These are phyloP conservation scores for Urocynchramus pylzowi DNA, from an alignment of 2,113 vertebrate species.

Conservation along the genomic window DNA sequence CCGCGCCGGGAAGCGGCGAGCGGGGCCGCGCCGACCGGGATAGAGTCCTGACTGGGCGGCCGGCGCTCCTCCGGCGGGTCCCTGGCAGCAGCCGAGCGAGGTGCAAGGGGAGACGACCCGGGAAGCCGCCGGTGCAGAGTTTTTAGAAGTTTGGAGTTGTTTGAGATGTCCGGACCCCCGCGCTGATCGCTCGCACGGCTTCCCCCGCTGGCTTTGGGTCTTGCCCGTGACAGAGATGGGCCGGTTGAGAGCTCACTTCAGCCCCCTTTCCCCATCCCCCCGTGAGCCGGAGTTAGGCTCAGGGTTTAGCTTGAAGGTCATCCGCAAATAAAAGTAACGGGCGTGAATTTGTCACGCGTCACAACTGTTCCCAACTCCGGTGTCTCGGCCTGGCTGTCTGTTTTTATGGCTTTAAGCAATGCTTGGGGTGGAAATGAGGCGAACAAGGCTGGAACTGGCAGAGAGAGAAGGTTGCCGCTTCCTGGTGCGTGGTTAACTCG, in stretches of 20 bases:
- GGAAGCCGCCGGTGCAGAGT: background rate
- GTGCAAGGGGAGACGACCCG: background rate
- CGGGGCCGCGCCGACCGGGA: background rate
- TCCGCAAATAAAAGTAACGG: background rate
- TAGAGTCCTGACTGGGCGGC: too few species aligned
- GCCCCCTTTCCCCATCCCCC: too few species aligned
- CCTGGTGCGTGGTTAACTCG: background rate
- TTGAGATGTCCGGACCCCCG: background rate
- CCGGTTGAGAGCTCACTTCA: background rate
- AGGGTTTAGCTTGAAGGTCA: conserved; percentile 24
- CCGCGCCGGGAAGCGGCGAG: background rate
- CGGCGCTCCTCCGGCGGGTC: background rate
- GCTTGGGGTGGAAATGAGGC: background rate
- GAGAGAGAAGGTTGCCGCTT: background rate
- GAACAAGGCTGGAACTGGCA: background rate
- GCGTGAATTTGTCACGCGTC: background rate
- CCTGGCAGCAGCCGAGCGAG: background rate
- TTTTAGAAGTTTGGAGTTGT: background rate
- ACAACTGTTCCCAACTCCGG: background rate
- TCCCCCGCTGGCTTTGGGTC: background rate
- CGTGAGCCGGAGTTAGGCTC: background rate
- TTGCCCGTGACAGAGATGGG: background rate
- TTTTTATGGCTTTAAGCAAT: background rate
- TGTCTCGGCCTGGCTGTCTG: background rate
- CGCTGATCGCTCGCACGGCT: background rate